Evolutionary conservation across 2,888 invertebrate species (phyloP).

Genomic region (Sphaerophoria taeniata): DNA sequence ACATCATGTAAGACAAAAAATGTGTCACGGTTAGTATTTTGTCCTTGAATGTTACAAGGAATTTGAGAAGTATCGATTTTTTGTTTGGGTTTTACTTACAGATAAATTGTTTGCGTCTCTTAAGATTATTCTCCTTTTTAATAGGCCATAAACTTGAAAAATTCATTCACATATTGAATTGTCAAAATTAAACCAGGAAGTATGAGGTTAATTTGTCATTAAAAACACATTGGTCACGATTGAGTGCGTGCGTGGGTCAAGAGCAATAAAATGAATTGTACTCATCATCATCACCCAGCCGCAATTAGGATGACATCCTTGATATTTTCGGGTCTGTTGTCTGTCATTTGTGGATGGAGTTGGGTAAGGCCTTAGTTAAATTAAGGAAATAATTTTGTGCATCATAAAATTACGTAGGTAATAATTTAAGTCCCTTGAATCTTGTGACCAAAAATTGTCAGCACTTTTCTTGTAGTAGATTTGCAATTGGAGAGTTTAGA

Average conservation of each 20-base stretch:
- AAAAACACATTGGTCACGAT: background rate
- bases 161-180: background rate
- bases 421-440: too few species aligned
- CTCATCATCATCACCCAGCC: background rate
- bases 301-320: slow-evolving; percentile 1
- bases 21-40: slow-evolving; percentile 17
- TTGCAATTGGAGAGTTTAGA: too few species aligned
- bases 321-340: background rate
- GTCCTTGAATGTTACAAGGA: slow-evolving; percentile 2
- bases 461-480: too few species aligned
- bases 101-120: background rate
- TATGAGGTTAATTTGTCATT: background rate
- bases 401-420: too few species aligned
- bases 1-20: slow-evolving; percentile 13
- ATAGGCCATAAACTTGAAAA: background rate
- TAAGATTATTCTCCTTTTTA: background rate
- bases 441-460: too few species aligned
- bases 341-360: too few species aligned
- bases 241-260: background rate
- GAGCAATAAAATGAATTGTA: background rate
- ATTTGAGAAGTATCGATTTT: slow-evolving; percentile 6
- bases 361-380: too few species aligned
- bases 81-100: background rate
- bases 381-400: too few species aligned
- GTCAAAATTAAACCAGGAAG: background rate